phyloP scores from a whole-genome alignment of 1,140 invertebrate species.

The Halesus radiatus region DNA sequence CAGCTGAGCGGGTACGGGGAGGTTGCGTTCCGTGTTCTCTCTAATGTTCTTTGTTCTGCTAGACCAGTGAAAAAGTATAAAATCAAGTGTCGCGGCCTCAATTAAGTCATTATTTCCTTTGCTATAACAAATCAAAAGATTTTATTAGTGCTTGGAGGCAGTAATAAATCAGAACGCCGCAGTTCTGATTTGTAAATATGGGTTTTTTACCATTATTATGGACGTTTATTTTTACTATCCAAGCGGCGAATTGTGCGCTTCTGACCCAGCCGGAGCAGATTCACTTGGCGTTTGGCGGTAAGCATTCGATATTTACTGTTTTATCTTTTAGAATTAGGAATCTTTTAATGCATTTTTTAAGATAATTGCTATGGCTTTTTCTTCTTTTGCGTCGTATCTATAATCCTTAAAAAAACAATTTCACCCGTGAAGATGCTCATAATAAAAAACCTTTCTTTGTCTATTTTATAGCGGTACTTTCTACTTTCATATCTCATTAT shows the following conservation, averaged over 20 bases:
- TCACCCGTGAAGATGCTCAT: background rate
- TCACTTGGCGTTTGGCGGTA: conserved; percentile 54
- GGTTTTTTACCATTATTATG: conserved; percentile 35
- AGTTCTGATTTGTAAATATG: conserved; percentile 27
- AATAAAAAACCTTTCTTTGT: conserved; percentile 9
- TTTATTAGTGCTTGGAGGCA: background rate
- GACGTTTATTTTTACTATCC: conserved; percentile 33
- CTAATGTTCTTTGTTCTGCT: conserved; percentile 45
- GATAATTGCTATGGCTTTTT: background rate
- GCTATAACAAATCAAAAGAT: too few species aligned
- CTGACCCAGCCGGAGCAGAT: conserved; percentile 50
- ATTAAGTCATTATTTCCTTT: background rate
- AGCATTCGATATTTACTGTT: background rate
- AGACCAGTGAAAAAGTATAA: conserved; percentile 27
- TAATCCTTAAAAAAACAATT: background rate
- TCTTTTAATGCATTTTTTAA: too few species aligned
- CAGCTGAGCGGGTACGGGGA: conserved; percentile 36
- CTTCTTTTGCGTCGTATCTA: background rate
- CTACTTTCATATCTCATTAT: background rate
- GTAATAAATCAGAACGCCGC: background rate
- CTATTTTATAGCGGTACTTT: conserved; percentile 27
- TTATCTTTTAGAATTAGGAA: background rate
- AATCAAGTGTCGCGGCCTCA: background rate
- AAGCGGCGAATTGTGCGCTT: conserved; percentile 17
- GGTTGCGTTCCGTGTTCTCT: conserved; percentile 10